Evolutionary conservation across 2,797 vertebrate species (phyloP), one percentile per base, ranked within the genome.

Genomic region (Hypotaenidia philippensis): DNA sequence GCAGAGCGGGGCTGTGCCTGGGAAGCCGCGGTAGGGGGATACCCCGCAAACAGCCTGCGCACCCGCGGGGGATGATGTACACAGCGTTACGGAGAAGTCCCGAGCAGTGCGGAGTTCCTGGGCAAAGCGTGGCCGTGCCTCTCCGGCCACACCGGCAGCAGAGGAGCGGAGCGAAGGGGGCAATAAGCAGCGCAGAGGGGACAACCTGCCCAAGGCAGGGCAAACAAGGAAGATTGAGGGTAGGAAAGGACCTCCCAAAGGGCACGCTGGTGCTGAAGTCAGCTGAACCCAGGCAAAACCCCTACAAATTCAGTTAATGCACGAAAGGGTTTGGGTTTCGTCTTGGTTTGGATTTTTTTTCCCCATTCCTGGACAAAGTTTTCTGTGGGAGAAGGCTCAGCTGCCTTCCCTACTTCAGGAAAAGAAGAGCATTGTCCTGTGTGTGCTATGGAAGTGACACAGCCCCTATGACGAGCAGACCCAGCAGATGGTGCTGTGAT

Each of bases 401-500:
- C 19, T 38, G 8, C 5, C 17, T 68, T 27, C 19, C 18, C 0
- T 29, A 18, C 23, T 32, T 34, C 7, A 45, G 5, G 26, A 65
- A 84, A 79, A 32, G 11, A 27, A 19, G 16, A 52, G 49, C 44
- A 56, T 5, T 2, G 8, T 4, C 19, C 31, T 6, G 5, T 36
- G 9, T 55, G 72, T 79, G 34, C 25, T 3, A 1, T 17, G 8
- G 60, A 38, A 63, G 13, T 22, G 19, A 18, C 38, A 12, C 3
- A 12, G 19, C 23, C 53, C 10, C 7, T 3, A 22, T 1, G 5
- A 32, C 0, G 0, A 49, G 69, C 32, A 31, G 45, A 19, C 40
- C 86, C 96, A 81, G 94, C 82, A 96, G 96, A 56, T 83, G 96
- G 95, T 88, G 95, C 95, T 96, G 47, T 83, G 50, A 65, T 57